phyloP scores from a whole-genome alignment of 2,888 invertebrate species.

The Epistrophe eligans region DNA sequence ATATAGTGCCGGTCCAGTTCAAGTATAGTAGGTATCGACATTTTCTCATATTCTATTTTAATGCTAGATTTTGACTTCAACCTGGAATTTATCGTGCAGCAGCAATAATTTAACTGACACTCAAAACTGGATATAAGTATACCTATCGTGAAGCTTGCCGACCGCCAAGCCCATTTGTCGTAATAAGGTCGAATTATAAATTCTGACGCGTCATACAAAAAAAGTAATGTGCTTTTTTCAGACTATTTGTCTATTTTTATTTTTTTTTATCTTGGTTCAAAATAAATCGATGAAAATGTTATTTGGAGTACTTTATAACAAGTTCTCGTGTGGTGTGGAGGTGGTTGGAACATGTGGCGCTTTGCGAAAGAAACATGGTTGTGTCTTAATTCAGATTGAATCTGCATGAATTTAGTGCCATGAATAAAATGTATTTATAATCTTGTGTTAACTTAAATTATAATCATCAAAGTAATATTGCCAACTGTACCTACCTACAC shows the following conservation, averaged over 20 bases:
- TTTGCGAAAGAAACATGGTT: conserved; percentile 40
- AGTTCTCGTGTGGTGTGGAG: conserved; percentile 56
- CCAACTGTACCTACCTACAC: no score
- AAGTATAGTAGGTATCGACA: conserved; percentile 23
- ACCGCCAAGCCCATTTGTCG: conserved; percentile 72
- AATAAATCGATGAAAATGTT: conserved; percentile 29
- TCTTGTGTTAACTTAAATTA: not conserved
- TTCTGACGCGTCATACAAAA: conserved; percentile 54
- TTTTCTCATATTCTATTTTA: conserved; percentile 66
- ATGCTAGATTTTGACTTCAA: conserved; percentile 50
- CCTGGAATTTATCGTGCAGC: conserved; percentile 46
- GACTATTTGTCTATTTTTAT: conserved; percentile 18
- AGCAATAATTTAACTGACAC: conserved; percentile 31
- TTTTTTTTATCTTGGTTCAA: not conserved
- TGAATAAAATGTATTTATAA: not conserved
- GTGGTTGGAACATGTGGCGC: conserved; percentile 56
- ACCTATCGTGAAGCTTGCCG: conserved; percentile 55
- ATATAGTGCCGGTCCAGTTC: not conserved
- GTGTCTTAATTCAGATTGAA: conserved; percentile 18
- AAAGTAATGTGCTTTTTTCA: conserved; percentile 19
- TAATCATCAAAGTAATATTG: no score
- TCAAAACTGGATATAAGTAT: conserved; percentile 28
- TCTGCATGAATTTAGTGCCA: conserved; percentile 5
- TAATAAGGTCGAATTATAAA: conserved; percentile 66
- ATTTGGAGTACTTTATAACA: conserved; percentile 16